A percentile compares a stretch with the other conserved stretches of the same genome.
Evolutionary conservation across 2,888 invertebrate genomes (phyloP).

Genomic region (Ptilodon capucinus): DNA sequence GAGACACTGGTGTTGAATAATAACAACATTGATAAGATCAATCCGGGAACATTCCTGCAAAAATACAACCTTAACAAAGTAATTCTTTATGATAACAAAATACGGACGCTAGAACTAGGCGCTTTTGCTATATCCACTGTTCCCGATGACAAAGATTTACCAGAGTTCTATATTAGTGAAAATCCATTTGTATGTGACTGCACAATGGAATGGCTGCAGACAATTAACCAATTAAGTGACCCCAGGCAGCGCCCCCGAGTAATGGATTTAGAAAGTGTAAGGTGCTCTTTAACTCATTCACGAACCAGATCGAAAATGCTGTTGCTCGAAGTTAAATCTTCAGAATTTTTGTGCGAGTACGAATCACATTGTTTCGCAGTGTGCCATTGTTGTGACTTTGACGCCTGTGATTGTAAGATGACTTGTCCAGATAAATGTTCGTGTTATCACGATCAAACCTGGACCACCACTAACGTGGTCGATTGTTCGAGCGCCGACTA

Average conservation of each 20-base stretch:
- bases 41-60: conserved; percentile 87
- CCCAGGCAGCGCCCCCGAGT: conserved; percentile 89
- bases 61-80: conserved; percentile 89
- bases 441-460: conserved; percentile 93
- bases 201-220: conserved; percentile 93
- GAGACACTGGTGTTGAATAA: conserved; percentile 88
- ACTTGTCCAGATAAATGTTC: conserved; percentile 93
- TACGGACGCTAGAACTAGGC: conserved; percentile 87
- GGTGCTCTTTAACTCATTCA: conserved; percentile 88
- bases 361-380: conserved; percentile 92
- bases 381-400: conserved; percentile 95
- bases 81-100: conserved; percentile 88
- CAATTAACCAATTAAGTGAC: conserved; percentile 89
- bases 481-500: conserved; percentile 90
- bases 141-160: conserved; percentile 86
- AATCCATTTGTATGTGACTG: conserved; percentile 94
- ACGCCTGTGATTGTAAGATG: conserved; percentile 96
- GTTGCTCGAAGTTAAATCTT: conserved; percentile 86
- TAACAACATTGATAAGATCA: conserved; percentile 87
- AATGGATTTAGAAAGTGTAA: conserved; percentile 90
- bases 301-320: conserved; percentile 84
- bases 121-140: conserved; percentile 87
- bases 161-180: conserved; percentile 90
- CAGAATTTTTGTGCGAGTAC: conserved; percentile 92
- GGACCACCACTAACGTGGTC: conserved; percentile 90